Conservation (phyloP, 1,140 invertebrate genomes). For the Paralvinella palmiformis region DNA sequence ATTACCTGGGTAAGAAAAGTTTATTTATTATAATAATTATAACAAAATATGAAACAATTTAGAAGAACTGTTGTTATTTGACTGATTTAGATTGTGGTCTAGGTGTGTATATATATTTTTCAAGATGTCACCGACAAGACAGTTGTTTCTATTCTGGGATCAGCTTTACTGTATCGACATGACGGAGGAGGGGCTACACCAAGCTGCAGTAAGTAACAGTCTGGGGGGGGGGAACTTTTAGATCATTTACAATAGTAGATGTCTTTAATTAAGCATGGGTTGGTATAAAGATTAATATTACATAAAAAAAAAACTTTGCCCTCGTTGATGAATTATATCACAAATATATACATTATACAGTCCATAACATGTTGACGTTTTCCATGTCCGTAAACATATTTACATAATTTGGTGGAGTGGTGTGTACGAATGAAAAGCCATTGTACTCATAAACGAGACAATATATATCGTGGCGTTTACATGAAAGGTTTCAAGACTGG, state of each 20-base stretch:
- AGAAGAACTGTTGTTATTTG: not conserved
- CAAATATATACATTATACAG: not conserved
- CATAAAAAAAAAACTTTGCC: not conserved
- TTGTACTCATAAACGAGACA: too few relatives aligned
- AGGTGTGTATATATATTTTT: not conserved
- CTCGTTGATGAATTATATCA: not conserved
- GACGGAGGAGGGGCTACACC: not conserved
- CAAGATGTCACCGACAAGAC: not conserved
- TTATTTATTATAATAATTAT: not conserved
- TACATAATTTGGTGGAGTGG: too few relatives aligned
- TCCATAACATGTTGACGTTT: not conserved
- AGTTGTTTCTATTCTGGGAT: conserved; percentile 2
- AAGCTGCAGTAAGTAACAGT: not conserved
- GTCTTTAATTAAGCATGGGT: not conserved
- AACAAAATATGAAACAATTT: not conserved
- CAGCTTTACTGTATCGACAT: not conserved
- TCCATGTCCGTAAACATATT: too few relatives aligned
- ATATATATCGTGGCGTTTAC: too few relatives aligned
- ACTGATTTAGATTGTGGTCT: not conserved
- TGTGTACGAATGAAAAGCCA: too few relatives aligned
- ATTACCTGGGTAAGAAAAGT: not conserved
- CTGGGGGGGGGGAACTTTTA: too few relatives aligned
- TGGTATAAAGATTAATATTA: not conserved
- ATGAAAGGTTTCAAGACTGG: not conserved
- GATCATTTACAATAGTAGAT: not conserved